Evolutionary conservation across 1,140 invertebrate species (phyloP).

Genomic region (Drosophila ananassae): DNA sequence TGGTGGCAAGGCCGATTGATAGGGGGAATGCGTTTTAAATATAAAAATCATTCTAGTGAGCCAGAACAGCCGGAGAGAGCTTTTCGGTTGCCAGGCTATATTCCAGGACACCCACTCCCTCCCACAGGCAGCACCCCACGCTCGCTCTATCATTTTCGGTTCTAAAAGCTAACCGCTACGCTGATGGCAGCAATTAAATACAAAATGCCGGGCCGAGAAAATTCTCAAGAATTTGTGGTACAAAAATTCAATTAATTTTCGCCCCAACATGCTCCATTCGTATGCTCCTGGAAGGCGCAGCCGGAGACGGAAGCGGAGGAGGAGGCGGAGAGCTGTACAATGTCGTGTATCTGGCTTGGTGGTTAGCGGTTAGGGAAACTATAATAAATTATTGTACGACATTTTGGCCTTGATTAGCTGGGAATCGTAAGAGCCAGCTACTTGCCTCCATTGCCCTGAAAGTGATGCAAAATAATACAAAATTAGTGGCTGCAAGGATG

Average conservation of each 20-base stretch:
- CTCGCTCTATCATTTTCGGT: conserved; percentile 20
- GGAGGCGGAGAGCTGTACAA: conserved; percentile 22
- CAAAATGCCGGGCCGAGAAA: conserved; percentile 69
- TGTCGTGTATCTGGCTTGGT: conserved; percentile 61
- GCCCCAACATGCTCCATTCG: conserved; percentile 18
- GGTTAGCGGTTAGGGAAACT: conserved; percentile 68
- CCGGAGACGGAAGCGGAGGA: not conserved
- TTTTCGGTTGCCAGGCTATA: conserved; percentile 7
- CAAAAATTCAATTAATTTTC: conserved; percentile 82
- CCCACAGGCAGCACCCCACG: not conserved
- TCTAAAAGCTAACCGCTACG: conserved; percentile 72
- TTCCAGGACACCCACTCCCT: not conserved
- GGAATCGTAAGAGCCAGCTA: conserved; percentile 19
- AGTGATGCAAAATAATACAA: conserved; percentile 63
- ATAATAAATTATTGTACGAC: conserved; percentile 80
- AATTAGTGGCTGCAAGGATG: conserved; percentile 46
- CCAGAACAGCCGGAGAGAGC: conserved; percentile 23
- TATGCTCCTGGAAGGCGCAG: conserved; percentile 14
- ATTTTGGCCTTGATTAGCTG: conserved; percentile 75
- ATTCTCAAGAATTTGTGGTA: conserved; percentile 79
- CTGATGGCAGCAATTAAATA: conserved; percentile 79
- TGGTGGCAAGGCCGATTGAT: conserved; percentile 28
- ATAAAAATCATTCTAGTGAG: conserved; percentile 43
- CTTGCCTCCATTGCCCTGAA: conserved; percentile 11
- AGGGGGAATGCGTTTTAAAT: conserved; percentile 69